These are phyloP conservation scores for Nymphalis c-album DNA, from an alignment of 2,888 invertebrate genomes.

Conservation along the genomic window DNA sequence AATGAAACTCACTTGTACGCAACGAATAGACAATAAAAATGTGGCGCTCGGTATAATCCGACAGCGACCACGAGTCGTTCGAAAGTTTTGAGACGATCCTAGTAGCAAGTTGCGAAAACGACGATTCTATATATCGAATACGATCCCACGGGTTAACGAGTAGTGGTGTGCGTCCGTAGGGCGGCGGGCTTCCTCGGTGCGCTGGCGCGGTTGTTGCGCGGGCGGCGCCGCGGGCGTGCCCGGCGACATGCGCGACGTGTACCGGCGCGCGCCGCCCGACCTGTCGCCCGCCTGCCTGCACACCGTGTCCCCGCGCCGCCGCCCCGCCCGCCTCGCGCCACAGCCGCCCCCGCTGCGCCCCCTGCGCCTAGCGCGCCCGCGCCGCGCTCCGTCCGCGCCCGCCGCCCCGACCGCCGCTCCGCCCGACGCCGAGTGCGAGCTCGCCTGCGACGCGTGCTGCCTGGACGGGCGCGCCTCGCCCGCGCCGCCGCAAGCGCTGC, in stretches of 20 bases:
- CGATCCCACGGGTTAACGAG: neutral
- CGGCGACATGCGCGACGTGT: slow-evolving; percentile 81
- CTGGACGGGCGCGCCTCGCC: slow-evolving; percentile 52
- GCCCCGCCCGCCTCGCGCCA: slow-evolving; percentile 56
- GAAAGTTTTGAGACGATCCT: too few species aligned
- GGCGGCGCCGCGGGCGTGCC: slow-evolving; percentile 44
- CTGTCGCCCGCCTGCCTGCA: slow-evolving; percentile 78
- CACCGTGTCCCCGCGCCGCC: slow-evolving; percentile 53
- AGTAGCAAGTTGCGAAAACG: too few species aligned
- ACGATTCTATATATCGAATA: too few species aligned
- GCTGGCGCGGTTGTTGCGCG: slow-evolving; percentile 48
- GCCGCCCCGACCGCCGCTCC: slow-evolving; percentile 45
- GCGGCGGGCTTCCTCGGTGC: slow-evolving; percentile 48
- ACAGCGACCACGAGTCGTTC: too few species aligned
- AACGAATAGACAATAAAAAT: too few species aligned
- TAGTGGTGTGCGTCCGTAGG: slow-evolving; percentile 42
- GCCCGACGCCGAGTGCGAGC: slow-evolving; percentile 74
- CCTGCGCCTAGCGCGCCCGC: slow-evolving; percentile 31
- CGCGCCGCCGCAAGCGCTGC: slow-evolving; percentile 49
- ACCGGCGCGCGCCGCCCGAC: slow-evolving; percentile 72
- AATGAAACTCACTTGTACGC: too few species aligned
- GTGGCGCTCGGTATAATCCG: too few species aligned
- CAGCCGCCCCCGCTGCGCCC: slow-evolving; percentile 49
- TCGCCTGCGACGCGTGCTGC: slow-evolving; percentile 76
- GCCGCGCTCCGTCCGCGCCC: slow-evolving; percentile 46